Evolutionary conservation across 2,113 vertebrate species (phyloP).

Genomic region (Neopipo cinnamomea): DNA sequence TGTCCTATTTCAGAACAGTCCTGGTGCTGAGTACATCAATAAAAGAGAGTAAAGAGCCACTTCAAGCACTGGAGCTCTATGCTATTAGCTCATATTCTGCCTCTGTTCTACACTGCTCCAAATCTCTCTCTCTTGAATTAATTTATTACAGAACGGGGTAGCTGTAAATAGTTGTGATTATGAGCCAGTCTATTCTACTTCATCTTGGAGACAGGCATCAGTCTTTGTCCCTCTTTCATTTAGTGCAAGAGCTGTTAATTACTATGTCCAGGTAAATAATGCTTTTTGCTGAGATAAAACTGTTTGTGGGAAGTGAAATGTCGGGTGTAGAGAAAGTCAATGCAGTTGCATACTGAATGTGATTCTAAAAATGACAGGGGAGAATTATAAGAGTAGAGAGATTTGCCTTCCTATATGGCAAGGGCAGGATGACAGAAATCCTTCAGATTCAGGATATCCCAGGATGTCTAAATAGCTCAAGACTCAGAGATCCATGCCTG

Average conservation of each 20-base stretch:
- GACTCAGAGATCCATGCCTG: not conserved
- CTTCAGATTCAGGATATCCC: not conserved
- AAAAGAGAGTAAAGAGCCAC: not conserved
- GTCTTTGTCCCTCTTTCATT: not conserved
- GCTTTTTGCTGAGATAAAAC: not conserved
- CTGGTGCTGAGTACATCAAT: not conserved
- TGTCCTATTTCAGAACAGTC: not conserved
- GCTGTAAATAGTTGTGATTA: not conserved
- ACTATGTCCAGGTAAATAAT: not conserved
- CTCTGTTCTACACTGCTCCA: not conserved
- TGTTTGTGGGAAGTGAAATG: not conserved
- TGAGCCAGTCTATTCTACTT: not conserved
- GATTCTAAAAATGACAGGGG: not conserved
- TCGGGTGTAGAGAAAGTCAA: not conserved
- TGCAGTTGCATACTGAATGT: not conserved
- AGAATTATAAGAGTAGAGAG: not conserved
- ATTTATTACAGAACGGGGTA: not conserved
- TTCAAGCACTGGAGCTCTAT: not conserved
- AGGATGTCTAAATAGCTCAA: not conserved
- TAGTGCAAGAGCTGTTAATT: not conserved
- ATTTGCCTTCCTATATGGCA: not conserved
- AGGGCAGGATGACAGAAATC: not conserved
- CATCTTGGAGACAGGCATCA: not conserved
- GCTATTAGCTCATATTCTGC: not conserved
- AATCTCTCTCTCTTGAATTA: not conserved